phyloP scores from a whole-genome alignment of 2,797 vertebrate genomes.

The Gymnoscopelus braueri region DNA sequence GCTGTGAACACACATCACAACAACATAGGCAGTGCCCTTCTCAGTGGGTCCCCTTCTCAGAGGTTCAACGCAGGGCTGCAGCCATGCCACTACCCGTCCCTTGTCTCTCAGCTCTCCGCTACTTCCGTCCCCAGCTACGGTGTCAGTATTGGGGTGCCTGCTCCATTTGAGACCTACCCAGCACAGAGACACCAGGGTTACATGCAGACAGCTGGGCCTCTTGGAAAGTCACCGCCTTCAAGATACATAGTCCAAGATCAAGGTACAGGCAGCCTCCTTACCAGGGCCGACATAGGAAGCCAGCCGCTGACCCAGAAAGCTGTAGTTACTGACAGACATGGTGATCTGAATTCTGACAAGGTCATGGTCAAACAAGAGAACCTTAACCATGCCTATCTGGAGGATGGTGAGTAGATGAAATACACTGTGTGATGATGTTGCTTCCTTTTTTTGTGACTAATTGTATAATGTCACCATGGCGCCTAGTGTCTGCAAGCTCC shows the following conservation, averaged over 20 bases:
- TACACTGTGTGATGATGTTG: background rate
- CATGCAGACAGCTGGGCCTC: conserved; percentile 36
- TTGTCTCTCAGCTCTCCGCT: conserved; percentile 8
- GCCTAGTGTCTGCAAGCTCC: background rate
- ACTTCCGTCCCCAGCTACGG: conserved; percentile 35
- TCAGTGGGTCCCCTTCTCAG: conserved; percentile 63
- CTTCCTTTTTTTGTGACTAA: background rate
- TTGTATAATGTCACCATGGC: too few relatives aligned
- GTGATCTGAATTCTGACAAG: conserved; percentile 70
- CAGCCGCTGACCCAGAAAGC: conserved; percentile 28
- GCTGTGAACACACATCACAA: conserved; percentile 51
- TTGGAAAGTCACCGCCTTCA: conserved; percentile 72
- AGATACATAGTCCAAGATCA: conserved; percentile 55
- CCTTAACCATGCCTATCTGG: conserved; percentile 90
- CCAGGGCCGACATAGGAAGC: conserved; percentile 73
- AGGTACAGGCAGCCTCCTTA: conserved; percentile 61
- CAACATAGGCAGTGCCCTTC: conserved; percentile 56
- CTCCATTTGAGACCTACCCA: conserved; percentile 44
- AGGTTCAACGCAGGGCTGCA: conserved; percentile 49
- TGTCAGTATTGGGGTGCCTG: background rate
- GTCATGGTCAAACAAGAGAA: conserved; percentile 93
- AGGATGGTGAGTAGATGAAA: conserved; percentile 87
- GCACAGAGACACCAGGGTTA: conserved; percentile 67
- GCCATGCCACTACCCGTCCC: conserved; percentile 7
- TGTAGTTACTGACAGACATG: conserved; percentile 35